Base-by-base conservation (phyloP, 2,888 invertebrate genomes). In the Acheta domesticus region DNA sequence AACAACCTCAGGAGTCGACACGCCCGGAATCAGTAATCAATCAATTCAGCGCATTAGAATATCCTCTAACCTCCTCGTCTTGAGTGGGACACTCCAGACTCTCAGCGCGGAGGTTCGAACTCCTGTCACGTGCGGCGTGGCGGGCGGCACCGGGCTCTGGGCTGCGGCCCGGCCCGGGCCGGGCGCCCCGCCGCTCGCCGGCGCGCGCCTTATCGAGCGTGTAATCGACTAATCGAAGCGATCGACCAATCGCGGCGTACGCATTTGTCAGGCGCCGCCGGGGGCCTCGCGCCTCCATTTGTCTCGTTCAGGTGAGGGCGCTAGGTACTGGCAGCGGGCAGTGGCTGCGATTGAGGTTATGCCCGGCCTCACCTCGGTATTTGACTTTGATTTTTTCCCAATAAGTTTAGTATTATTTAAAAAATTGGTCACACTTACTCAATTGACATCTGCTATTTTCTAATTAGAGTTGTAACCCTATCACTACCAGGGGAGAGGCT, bases 141-240 rank as follows among this genome's bases (percentile, higher is more conserved):
- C 62, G n/a, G 62, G n/a, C 62, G 62, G 62, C 62, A 8, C 1
- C n/a, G 16, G 62, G 62, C 14, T 14, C 8, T 14, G 62, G 4
- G 62, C 62, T 62, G 62, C 16, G 16, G 62, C n/a, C 62, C 62
- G 16, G 62, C 5, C n/a, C n/a, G 62, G 62, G 16, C 4, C 62
- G 14, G 62, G 62, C 62, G 62, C n/a, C 62, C 62, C 62, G 62
- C 62, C 62, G 62, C 14, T 62, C 14, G n/a, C 62, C 14, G 62
- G n/a, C 62, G 62, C n/a, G 62, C 14, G 62, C 11, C n/a, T 62
- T 62, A 62, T 62, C 62, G 62, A 62, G 62, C 62, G 62, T 62
- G 62, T 62, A 62, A 62, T 62, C 62, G 62, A 62, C 62, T 62
- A 62, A 62, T 62, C 62, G 62, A 62, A 62, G 62, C 62, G 62